A percentile compares a stretch with the other conserved stretches of the same genome.
These are phyloP conservation scores for Clarias fuscus DNA, from an alignment of 2,797 vertebrate species.

Conservation along the genomic window DNA sequence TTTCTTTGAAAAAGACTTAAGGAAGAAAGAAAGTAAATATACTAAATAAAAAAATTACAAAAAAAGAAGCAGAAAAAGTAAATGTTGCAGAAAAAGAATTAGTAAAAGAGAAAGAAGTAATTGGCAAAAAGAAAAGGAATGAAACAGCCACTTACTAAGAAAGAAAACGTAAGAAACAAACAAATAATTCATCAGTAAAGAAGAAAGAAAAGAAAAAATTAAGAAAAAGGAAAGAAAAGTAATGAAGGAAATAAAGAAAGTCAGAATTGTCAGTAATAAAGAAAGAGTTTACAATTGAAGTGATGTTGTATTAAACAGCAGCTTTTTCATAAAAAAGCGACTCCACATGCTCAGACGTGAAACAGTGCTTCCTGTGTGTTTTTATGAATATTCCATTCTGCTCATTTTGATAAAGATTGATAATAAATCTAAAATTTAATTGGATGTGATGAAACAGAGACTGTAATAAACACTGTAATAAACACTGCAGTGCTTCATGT, in stretches of 20 bases:
- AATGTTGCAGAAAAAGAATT: background rate
- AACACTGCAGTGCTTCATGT: background rate
- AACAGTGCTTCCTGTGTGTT: background rate
- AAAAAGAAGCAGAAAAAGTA: background rate
- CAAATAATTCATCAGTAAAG: background rate
- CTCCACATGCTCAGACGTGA: background rate
- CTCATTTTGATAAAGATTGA: background rate
- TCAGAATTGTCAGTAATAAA: background rate
- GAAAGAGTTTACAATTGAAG: background rate
- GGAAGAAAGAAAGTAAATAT: background rate
- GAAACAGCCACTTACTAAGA: background rate
- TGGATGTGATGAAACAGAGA: background rate
- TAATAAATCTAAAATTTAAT: background rate
- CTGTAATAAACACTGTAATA: slow-evolving; percentile 8
- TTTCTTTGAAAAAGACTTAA: background rate
- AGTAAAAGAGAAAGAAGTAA: too few relatives aligned
- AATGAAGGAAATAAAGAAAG: background rate
- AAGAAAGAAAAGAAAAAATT: background rate
- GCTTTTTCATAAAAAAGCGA: background rate
- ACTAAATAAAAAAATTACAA: background rate
- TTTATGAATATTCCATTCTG: background rate
- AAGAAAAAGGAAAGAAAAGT: background rate
- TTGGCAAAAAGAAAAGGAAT: background rate
- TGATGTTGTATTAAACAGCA: background rate
- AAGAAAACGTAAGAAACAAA: background rate